Conservation (phyloP, 2,113 vertebrate genomes). For the Mormoops blainvillei region DNA sequence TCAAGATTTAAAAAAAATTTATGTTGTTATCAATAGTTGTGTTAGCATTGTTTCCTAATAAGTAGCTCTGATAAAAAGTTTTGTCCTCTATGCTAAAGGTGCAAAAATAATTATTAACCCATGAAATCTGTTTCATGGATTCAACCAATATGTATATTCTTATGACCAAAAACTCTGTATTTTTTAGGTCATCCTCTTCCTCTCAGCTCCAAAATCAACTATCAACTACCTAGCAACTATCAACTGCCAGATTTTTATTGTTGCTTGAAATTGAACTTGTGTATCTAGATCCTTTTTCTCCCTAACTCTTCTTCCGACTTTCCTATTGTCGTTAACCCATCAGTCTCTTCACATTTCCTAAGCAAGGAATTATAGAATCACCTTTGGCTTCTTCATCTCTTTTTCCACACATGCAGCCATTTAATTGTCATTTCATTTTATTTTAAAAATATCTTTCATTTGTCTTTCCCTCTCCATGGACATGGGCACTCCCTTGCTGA, state of each 20-base stretch:
- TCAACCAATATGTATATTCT: neutral
- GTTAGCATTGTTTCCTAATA: neutral
- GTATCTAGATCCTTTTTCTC: neutral
- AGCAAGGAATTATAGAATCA: neutral
- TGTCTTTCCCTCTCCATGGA: neutral
- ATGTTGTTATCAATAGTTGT: neutral
- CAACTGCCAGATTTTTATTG: neutral
- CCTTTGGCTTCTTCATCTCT: neutral
- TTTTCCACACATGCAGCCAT: neutral
- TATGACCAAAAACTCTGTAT: neutral
- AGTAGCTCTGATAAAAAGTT: neutral
- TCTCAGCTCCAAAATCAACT: neutral
- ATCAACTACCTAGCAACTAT: neutral
- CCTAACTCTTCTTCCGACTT: neutral
- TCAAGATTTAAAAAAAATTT: neutral
- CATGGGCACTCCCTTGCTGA: neutral
- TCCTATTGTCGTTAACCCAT: neutral
- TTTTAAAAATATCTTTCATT: neutral
- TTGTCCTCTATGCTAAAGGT: neutral
- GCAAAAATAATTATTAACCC: neutral
- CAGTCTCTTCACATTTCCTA: neutral
- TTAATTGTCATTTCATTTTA: neutral
- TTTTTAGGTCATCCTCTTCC: neutral
- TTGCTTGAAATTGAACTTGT: neutral
- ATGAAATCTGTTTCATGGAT: neutral